These are phyloP conservation scores for Gandaritis pyraliata DNA, from an alignment of 2,888 invertebrate genomes.

Conservation along the genomic window DNA sequence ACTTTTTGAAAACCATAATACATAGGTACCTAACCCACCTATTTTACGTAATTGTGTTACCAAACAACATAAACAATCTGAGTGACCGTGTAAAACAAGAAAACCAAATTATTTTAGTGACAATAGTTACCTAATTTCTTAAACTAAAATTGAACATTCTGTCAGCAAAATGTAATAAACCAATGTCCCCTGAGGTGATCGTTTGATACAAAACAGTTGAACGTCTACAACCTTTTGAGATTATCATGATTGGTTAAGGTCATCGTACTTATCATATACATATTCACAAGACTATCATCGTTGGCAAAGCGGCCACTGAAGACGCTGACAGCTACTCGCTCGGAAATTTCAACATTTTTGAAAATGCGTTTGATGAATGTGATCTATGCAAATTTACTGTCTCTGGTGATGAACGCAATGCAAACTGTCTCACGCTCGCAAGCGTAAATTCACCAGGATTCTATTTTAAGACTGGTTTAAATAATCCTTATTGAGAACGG, in stretches of 20 bases:
- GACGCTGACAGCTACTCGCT: too few species aligned
- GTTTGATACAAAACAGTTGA: conserved; percentile 58
- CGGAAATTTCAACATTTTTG: too few species aligned
- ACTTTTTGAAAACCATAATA: too few species aligned
- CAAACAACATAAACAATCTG: conserved; percentile 6
- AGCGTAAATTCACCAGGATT: too few species aligned
- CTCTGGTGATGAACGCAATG: not conserved
- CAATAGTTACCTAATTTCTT: conserved; percentile 14
- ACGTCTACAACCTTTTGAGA: conserved; percentile 59
- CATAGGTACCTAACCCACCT: too few species aligned
- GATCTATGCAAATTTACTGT: too few species aligned
- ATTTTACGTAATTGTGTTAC: too few species aligned
- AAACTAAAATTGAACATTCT: conserved; percentile 33
- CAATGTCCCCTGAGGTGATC: conserved; percentile 51
- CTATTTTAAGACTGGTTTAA: too few species aligned
- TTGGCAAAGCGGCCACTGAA: not conserved
- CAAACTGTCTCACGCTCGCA: not conserved
- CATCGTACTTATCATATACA: conserved; percentile 34
- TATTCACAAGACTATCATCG: conserved; percentile 10
- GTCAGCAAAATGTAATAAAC: conserved; percentile 50
- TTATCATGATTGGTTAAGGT: conserved; percentile 50
- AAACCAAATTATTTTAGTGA: conserved; percentile 15
- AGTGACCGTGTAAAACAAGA: conserved; percentile 9
- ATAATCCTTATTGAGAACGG: too few species aligned
- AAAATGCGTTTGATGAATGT: too few species aligned